Percentiles rank a stretch among this genome's conserved stretches.
These are phyloP conservation scores for Haplotaxodon microlepis DNA, from an alignment of 2,113 vertebrate genomes.

Conservation along the genomic window DNA sequence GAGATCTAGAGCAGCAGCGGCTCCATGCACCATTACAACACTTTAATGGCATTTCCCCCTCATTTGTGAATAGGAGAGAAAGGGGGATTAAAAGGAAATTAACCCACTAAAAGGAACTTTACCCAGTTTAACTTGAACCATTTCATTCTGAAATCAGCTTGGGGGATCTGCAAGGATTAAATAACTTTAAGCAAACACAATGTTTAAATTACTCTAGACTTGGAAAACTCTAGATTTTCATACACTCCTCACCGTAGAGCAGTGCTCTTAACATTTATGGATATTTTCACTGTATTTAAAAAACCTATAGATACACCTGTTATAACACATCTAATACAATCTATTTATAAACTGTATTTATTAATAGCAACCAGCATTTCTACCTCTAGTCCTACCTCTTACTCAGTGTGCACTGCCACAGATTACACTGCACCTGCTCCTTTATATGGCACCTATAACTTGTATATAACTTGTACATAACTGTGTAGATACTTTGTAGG, in stretches of 20 bases:
- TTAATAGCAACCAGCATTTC: neutral
- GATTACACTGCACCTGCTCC: neutral
- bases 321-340: neutral
- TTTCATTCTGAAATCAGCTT: neutral
- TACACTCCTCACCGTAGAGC: neutral
- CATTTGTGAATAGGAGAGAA: neutral
- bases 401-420: neutral
- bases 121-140: neutral
- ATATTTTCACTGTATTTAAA: neutral
- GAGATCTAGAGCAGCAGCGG: neutral
- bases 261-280: neutral
- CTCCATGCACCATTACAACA: neutral
- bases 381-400: neutral
- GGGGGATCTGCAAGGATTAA: neutral
- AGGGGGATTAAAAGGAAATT: neutral
- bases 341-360: neutral
- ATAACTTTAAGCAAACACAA: neutral
- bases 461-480: neutral
- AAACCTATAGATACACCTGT: neutral
- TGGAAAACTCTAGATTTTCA: neutral
- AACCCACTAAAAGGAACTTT: neutral
- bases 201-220: neutral
- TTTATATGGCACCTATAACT: neutral
- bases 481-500: neutral
- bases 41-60: neutral